Base-by-base conservation (phyloP, 1,140 invertebrate species). In the Papilio helenus region DNA sequence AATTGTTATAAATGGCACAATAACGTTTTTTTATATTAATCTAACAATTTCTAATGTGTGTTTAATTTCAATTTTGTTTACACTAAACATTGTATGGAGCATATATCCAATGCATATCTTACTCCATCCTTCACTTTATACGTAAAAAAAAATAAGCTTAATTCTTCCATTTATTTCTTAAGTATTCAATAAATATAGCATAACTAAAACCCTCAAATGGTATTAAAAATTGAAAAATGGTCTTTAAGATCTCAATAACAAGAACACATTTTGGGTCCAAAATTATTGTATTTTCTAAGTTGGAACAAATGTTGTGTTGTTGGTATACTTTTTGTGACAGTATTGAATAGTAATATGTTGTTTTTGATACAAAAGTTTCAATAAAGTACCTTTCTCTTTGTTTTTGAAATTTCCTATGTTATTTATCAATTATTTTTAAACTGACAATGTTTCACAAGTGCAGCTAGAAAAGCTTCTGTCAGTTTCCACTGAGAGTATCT, bases 281-380 rank as follows among this genome's bases (percentile, higher is more conserved):
- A 61, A 61, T 23, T 61, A 61, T 26, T 23, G 9, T 61, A 26
- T 26, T 7, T 26, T 26, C 12, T 26, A 14, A 61, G 10, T 26
- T 61, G 9, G 55, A 61, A 61, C 10, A 61, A 26, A 61, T 61
- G 16, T 61, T 61, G 58, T 61, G 23, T 26, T 61, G 58, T 61
- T 26, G 3, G 23, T 26, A 9, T 61, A 61, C 10, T 61, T 58
- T 55, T 61, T 61, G 58, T 61, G 58, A 4, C 0, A 26, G 9
- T 61, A 61, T 61, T 61, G 12, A 61, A 61, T 26, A 26, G 20
- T 23, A 12, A 61, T 61, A 61, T 23, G 20, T 23, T 61, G 20
- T 61, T 61, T 58, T 26, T 23, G 58, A 61, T 61, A 26, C 58
- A 26, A 26, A 61, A 14, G 23, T 61, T 26, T 61, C n/a, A 61